phyloP scores from a whole-genome alignment of 2,113 vertebrate genomes.

The Hypocryptadius cinnamomeus region DNA sequence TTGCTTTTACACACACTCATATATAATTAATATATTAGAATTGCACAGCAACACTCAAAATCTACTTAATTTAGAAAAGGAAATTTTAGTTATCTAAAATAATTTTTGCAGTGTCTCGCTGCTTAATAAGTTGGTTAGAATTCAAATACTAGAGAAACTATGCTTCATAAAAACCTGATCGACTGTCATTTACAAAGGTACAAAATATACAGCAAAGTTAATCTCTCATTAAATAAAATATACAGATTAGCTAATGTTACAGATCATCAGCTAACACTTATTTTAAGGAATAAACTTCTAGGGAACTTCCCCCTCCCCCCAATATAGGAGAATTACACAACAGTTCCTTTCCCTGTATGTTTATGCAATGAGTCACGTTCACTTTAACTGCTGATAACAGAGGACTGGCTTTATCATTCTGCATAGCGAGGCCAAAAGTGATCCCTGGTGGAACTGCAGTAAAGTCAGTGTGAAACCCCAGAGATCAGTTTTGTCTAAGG shows the following conservation, averaged over 20 bases:
- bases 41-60: background rate
- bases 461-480: background rate
- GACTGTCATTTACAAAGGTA: constrained; percentile 68
- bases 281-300: constrained; percentile 40
- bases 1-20: background rate
- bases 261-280: constrained; percentile 43
- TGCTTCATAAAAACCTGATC: constrained; percentile 26
- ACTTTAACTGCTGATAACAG: background rate
- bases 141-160: constrained; percentile 42
- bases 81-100: background rate
- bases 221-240: constrained; percentile 69
- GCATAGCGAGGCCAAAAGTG: background rate
- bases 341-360: background rate
- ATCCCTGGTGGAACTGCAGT: background rate
- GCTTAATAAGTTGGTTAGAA: constrained; percentile 33
- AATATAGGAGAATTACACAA: background rate
- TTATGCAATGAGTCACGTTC: background rate
- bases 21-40: constrained; percentile 6
- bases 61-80: constrained; percentile 5
- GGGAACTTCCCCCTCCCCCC: background rate
- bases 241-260: constrained; percentile 19
- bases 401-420: background rate
- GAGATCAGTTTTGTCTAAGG: background rate
- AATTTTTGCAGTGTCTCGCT: background rate
- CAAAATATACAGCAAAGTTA: constrained; percentile 73